These are phyloP conservation scores for Druon quercuslanigerum DNA, from an alignment of 1,140 invertebrate species.

Conservation along the genomic window DNA sequence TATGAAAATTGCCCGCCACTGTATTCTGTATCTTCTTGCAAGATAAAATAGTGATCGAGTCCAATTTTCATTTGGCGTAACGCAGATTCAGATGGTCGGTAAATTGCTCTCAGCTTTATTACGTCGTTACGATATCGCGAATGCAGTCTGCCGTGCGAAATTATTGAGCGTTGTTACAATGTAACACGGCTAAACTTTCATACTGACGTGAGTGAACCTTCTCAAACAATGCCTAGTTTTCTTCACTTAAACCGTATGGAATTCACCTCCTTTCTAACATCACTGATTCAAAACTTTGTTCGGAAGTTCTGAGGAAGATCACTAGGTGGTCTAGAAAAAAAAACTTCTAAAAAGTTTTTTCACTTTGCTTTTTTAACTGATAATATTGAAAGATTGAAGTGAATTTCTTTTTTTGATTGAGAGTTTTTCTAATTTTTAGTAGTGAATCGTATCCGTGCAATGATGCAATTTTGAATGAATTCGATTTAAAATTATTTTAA, in stretches of 20 bases:
- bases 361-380: neutral
- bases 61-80: constrained; percentile 22
- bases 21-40: constrained; percentile 41
- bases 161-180: constrained; percentile 38
- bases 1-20: constrained; percentile 47
- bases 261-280: neutral
- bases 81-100: constrained; percentile 45
- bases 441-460: too few relatives aligned
- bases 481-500: too few relatives aligned
- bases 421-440: too few relatives aligned
- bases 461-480: too few relatives aligned
- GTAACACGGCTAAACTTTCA: neutral
- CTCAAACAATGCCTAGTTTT: constrained; percentile 6
- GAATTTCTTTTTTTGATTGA: too few relatives aligned
- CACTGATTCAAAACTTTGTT: neutral
- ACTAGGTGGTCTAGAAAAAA: too few relatives aligned
- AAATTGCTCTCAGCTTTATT: constrained; percentile 50
- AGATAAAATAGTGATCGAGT: constrained; percentile 43
- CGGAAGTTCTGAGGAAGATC: neutral
- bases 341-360: neutral
- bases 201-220: neutral
- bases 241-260: neutral
- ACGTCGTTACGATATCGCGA: constrained; percentile 46
- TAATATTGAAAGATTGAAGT: too few relatives aligned
- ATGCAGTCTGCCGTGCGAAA: constrained; percentile 19